These are phyloP conservation scores for Meliscaeva auricollis DNA, from an alignment of 2,888 invertebrate species.

Conservation along the genomic window DNA sequence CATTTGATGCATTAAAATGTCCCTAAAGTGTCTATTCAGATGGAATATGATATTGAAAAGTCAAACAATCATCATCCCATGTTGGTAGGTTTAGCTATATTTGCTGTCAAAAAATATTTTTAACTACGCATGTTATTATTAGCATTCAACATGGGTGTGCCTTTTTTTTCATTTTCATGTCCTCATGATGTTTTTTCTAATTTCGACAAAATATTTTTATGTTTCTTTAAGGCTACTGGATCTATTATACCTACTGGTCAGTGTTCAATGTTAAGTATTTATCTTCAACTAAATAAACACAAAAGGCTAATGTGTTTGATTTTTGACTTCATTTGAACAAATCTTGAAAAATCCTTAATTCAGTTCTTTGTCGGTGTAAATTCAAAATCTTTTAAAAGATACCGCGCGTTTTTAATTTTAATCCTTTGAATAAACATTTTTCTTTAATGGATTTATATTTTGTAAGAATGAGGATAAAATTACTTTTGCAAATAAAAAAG, in stretches of 20 bases:
- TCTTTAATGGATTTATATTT: background rate
- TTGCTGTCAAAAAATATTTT: constrained; percentile 49
- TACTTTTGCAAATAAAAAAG: constrained; percentile 5
- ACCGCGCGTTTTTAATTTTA: constrained; percentile 12
- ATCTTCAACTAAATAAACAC: constrained; percentile 9
- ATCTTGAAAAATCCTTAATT: constrained; percentile 20
- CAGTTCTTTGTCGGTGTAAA: constrained; percentile 12
- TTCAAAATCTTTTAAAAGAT: background rate
- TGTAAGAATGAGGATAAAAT: background rate
- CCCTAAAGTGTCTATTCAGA: constrained; percentile 2
- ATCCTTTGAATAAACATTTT: constrained; percentile 20
- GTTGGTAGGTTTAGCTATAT: background rate
- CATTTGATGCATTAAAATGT: constrained; percentile 25
- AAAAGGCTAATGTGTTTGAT: constrained; percentile 44
- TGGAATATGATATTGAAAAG: background rate
- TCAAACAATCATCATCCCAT: constrained; percentile 33
- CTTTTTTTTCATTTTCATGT: constrained; percentile 5
- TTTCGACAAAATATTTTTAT: constrained; percentile 48
- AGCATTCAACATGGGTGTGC: constrained; percentile 41
- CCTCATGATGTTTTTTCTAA: background rate
- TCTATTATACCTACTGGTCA: too few species aligned
- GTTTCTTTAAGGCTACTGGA: constrained; percentile 50
- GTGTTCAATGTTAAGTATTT: background rate
- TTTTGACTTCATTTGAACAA: constrained; percentile 25
- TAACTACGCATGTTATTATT: constrained; percentile 51